phyloP scores from a whole-genome alignment of 2,888 invertebrate genomes.

The Oscheius sp. region DNA sequence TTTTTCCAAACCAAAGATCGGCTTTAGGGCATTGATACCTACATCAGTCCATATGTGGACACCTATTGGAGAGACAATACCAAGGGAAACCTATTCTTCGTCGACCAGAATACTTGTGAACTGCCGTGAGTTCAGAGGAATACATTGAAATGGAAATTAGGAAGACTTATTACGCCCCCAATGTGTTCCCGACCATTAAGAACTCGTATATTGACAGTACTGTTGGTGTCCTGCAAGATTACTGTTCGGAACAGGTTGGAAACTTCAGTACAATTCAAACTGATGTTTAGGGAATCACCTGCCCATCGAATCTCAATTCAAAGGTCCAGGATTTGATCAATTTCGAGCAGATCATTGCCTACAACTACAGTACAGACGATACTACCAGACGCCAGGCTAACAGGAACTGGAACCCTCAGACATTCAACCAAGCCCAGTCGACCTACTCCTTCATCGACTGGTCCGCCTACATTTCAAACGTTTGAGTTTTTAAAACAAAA shows the following conservation, averaged over 20 bases:
- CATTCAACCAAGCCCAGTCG: constrained; percentile 24
- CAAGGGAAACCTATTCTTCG: constrained; percentile 50
- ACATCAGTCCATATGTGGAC: constrained; percentile 51
- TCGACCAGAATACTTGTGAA: constrained; percentile 54
- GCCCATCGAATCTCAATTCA: background rate
- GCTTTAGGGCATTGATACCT: constrained; percentile 50
- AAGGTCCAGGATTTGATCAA: constrained; percentile 39
- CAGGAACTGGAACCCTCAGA: constrained; percentile 58
- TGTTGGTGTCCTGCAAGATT: background rate
- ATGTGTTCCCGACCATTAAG: constrained; percentile 48
- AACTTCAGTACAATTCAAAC: background rate
- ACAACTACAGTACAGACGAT: constrained; percentile 58
- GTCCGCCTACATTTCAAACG: constrained; percentile 45
- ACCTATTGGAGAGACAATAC: constrained; percentile 52
- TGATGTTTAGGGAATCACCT: background rate
- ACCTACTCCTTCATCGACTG: constrained; percentile 42
- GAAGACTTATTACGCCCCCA: constrained; percentile 54
- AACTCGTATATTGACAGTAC: constrained; percentile 36
- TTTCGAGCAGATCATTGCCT: constrained; percentile 48
- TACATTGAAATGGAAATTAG: background rate
- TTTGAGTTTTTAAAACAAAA: background rate
- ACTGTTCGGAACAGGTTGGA: constrained; percentile 25
- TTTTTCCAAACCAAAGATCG: background rate
- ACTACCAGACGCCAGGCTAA: constrained; percentile 60
- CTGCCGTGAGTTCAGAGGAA: constrained; percentile 24